Conservation (phyloP, 2,888 invertebrate species). For the Lacanobia wlatinum region DNA sequence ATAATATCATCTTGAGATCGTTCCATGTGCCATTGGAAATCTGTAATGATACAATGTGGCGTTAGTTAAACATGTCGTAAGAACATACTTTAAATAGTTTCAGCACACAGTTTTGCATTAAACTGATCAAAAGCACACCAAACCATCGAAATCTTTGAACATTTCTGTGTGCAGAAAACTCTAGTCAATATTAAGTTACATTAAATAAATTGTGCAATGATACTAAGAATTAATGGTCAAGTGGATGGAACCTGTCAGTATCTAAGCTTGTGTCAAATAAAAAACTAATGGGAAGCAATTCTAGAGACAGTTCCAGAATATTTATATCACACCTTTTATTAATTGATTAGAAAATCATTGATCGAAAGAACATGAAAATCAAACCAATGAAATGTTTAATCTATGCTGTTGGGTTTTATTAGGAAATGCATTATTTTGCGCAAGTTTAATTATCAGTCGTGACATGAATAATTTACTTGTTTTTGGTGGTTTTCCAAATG, state of each 20-base stretch:
- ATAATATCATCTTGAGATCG: conserved; percentile 96
- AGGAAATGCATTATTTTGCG: no score
- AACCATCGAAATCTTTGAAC: background rate
- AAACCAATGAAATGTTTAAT: background rate
- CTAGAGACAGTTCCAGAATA: background rate
- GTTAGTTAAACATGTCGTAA: conserved; percentile 3
- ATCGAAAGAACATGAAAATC: background rate
- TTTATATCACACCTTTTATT: background rate
- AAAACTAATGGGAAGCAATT: background rate
- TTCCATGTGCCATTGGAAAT: conserved; percentile 97
- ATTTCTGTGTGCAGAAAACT: background rate
- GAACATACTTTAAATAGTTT: background rate
- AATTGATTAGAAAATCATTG: conserved; percentile 3
- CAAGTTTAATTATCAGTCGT: no score
- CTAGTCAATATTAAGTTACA: background rate
- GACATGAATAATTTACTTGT: background rate
- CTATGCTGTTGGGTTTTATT: background rate
- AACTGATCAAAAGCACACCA: background rate
- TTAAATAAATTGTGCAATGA: background rate
- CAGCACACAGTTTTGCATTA: background rate
- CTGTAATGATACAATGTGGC: conserved; percentile 85
- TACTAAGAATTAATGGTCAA: background rate
- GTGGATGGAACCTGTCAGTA: background rate
- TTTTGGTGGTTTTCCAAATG: background rate
- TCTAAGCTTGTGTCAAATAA: no score